phyloP scores from a whole-genome alignment of 2,113 vertebrate species.

The Myotis lucifugus region DNA sequence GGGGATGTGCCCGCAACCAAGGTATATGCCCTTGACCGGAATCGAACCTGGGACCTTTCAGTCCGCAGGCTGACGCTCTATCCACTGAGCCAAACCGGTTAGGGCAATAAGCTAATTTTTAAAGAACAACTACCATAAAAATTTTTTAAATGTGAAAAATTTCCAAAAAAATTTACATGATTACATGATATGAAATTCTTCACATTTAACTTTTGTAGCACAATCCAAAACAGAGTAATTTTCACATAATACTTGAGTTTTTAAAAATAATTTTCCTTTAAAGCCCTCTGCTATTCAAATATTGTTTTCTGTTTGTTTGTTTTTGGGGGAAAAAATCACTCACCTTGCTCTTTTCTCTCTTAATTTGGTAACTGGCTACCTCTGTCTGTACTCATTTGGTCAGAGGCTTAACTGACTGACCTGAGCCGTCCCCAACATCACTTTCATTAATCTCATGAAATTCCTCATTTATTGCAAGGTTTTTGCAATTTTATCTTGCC shows the following conservation, averaged over 20 bases:
- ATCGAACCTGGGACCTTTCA: too few species aligned
- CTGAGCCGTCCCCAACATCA: not conserved
- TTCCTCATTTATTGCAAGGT: not conserved
- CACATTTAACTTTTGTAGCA: constrained; percentile 8
- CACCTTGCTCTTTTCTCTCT: not conserved
- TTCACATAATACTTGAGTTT: not conserved
- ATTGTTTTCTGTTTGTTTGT: not conserved
- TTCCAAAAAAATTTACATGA: constrained; percentile 5
- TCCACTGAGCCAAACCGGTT: too few species aligned
- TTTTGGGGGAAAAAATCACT: not conserved
- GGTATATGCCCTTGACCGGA: too few species aligned
- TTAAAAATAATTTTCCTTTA: not conserved
- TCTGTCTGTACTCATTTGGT: not conserved
- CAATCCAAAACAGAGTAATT: not conserved
- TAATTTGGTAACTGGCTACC: not conserved
- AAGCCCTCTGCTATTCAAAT: not conserved
- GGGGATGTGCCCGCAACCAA: too few species aligned
- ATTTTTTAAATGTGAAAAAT: not conserved
- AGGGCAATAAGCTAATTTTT: too few species aligned
- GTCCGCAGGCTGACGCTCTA: too few species aligned
- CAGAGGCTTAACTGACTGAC: not conserved
- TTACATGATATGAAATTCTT: not conserved
- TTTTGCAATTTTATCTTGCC: not conserved
- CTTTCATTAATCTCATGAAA: not conserved
- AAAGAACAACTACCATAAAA: not conserved